A percentile compares a stretch with the other conserved stretches of the same genome.
phyloP scores from a whole-genome alignment of 2,113 vertebrate genomes.

The Physeter macrocephalus region DNA sequence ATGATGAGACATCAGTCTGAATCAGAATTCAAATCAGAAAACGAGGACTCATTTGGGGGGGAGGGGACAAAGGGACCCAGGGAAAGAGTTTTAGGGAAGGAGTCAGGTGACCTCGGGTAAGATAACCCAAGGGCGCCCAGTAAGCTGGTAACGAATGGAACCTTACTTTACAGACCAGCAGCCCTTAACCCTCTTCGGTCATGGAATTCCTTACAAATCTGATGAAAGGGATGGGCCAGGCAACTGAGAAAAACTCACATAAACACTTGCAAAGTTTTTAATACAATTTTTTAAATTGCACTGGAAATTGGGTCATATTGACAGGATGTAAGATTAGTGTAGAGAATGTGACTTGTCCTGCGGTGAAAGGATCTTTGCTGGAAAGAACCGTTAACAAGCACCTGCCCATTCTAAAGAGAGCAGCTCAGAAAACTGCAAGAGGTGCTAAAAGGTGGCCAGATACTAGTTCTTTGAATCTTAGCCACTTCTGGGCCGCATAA shows the following conservation, averaged over 20 bases:
- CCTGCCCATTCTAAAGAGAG: not conserved
- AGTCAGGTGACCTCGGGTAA: not conserved
- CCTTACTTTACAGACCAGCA: not conserved
- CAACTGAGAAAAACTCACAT: not conserved
- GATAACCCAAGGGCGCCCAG: fast-evolving
- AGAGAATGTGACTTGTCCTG: not conserved
- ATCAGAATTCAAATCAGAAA: not conserved
- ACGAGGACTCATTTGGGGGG: not conserved
- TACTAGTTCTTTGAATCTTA: not conserved
- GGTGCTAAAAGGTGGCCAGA: not conserved
- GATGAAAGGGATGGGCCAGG: not conserved
- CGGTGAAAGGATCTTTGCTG: not conserved
- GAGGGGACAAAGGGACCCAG: not conserved
- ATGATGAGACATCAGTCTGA: not conserved
- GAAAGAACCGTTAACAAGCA: not conserved
- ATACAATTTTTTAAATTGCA: not conserved
- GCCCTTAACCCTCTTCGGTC: not conserved
- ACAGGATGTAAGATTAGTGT: not conserved
- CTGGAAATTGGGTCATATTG: not conserved
- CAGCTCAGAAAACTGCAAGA: not conserved
- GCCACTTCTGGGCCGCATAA: not conserved
- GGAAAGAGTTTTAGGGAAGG: not conserved
- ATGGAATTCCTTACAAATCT: not conserved
- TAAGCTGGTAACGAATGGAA: not conserved
- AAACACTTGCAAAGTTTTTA: fast-evolving